Evolutionary conservation across 2,113 vertebrate genomes (phyloP), one percentile per base, ranked within the genome.

Genomic region (Labeo rohita): DNA sequence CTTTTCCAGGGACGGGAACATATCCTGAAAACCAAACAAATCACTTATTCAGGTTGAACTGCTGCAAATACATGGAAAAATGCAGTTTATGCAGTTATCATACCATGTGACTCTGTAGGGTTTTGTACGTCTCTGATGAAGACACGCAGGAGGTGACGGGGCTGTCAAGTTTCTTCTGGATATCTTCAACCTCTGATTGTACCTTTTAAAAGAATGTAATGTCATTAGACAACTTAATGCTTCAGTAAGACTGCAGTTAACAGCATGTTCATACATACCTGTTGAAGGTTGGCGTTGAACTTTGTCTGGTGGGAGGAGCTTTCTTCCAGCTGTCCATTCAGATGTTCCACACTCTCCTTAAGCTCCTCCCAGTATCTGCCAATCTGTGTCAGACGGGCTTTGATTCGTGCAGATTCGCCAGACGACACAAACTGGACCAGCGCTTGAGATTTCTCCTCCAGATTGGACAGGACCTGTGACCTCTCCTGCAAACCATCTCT

Each of bases 321-420:
- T 28, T 96, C 97, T 88, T 94, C 90, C 61, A 98, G 92, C 56
- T 92, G 95, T 76, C 90, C 94, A 90, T 97, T 94, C 70, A 97
- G 91, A 80, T 95, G 93, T 85, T 95, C 95, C 1, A 96, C 94
- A 0, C 92, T 96, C 88, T 98, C 97, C 91, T 92, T 94, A 66
- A 99, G 95, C 82, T 98, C 97, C 87, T 98, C 97, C 97, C 97
- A 97, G 85, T 97, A 97, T 61, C 97, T 95, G 89, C 94, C 95
- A 7, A 97, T 92, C 83, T 99, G 98, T 34, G 97, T 97, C 87
- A 99, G 87, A 54, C 97, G 97, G 86, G 97, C 96, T 93, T 97
- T 99, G 89, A 99, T 96, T 77, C 92, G 96, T 39, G 97, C 96
- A 2, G 92, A 91, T 92, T 99, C 98, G 80, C 97, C 97, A 13